Base-by-base conservation (phyloP, 2,113 vertebrate genomes). In the Elgaria multicarinata region DNA sequence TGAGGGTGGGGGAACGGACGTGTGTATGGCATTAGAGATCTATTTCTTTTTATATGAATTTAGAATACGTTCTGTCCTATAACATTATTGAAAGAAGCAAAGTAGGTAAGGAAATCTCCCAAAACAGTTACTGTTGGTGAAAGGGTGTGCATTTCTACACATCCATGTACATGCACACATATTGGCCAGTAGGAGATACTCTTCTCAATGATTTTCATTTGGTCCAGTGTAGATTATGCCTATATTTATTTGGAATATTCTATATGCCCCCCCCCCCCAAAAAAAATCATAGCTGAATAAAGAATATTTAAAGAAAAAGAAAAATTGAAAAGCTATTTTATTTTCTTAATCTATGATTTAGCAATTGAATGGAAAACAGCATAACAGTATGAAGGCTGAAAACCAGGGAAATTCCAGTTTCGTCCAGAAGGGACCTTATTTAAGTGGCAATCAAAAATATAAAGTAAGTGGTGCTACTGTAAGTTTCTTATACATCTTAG, bases 291-390 rank as follows among this genome's bases (percentile, higher is more conserved):
- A 55, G 36, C 3, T 77, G 53, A 71, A 69, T 94, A 88, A 9
- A 5, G 75, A 89, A 20, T 87, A 74, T 53, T 0, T 44, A 66
- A 92, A 86, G 44, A 82, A 67, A 62, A 81, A 46, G 1, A 62
- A 53, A 83, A 62, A 66, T 0, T 88, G 3, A 88, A 64, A 36
- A 86, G 7, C 26, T 81, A 42, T 69, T 95, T 3, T 44, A 28
- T 42, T 88, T 71, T 69, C 53, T 85, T 85, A 66, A 42, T 89
- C 42, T 20, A 82, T 88, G 20, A 92, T 93, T 92, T 92, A 96
- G 95, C 92, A 98, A 90, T 96, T 98, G 88, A 98, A 98, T 95
- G 97, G 97, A 95, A 98, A 97, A 90, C 97, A 97, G 1, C 92
- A 95, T 31, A 94, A 92, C 75, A 95, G 82, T 94, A 94, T 94